Percentiles rank a stretch among this genome's conserved stretches.
These are phyloP conservation scores for Danaus chrysippus DNA, from an alignment of 2,888 invertebrate genomes.

Conservation along the genomic window DNA sequence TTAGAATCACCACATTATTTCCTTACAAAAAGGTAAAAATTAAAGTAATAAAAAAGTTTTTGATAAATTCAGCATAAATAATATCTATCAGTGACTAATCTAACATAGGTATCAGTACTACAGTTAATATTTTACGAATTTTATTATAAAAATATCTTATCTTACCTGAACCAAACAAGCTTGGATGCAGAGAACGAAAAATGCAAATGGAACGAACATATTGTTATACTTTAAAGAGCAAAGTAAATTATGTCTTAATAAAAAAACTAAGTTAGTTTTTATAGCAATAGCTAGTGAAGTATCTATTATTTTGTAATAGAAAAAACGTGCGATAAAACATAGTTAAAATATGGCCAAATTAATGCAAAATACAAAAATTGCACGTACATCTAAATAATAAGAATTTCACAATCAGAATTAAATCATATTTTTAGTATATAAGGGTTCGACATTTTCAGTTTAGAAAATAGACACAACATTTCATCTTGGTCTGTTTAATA, in stretches of 20 bases:
- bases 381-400: background rate
- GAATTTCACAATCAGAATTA: background rate
- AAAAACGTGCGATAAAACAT: background rate
- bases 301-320: constrained; percentile 1
- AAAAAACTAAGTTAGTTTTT: background rate
- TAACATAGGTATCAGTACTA: background rate
- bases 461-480: no score
- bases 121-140: background rate
- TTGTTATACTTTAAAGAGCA: background rate
- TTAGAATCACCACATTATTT: no score
- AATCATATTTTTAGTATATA: background rate
- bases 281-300: background rate
- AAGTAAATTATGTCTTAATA: background rate
- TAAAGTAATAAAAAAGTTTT: no score
- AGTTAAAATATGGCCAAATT: background rate
- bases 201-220: constrained; percentile 37
- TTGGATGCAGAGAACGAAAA: constrained; percentile 42
- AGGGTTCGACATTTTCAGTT: background rate
- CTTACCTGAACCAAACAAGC: constrained; percentile 46
- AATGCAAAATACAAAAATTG: background rate
- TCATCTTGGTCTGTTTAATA: no score
- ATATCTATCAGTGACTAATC: no score
- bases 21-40: no score
- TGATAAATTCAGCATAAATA: no score
- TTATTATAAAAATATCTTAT: background rate